Evolutionary conservation across 2,797 vertebrate species (phyloP).

Genomic region (Loris lydekkerianus): DNA sequence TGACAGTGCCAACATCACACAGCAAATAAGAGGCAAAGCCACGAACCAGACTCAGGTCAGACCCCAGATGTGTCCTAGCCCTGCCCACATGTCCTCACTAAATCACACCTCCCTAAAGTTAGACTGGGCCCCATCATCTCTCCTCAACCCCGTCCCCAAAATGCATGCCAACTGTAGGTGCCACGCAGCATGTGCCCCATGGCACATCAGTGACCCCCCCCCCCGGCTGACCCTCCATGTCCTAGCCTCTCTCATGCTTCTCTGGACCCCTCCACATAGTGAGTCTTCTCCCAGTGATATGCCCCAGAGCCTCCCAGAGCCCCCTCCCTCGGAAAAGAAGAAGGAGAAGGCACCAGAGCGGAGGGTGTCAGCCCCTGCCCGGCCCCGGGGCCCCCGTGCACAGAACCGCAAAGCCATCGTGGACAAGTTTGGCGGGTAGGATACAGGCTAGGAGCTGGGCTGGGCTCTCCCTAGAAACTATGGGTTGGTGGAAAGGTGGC

Average conservation of each 20-base stretch:
- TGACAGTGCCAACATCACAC: constrained; percentile 14
- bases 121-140: not conserved
- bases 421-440: constrained; percentile 90
- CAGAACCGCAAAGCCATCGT: constrained; percentile 88
- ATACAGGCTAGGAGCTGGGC: not conserved
- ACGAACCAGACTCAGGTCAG: constrained; percentile 41
- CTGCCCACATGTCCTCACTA: not conserved
- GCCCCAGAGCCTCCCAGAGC: constrained; percentile 69
- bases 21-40: constrained; percentile 59
- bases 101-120: not conserved
- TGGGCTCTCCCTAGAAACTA: not conserved
- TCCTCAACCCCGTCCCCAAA: not conserved
- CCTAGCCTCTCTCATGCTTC: not conserved
- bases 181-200: too few relatives aligned
- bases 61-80: not conserved
- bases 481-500: not conserved
- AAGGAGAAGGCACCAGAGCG: constrained; percentile 68
- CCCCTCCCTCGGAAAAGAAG: constrained; percentile 69
- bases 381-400: constrained; percentile 61
- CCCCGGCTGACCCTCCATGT: not conserved
- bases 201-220: too few relatives aligned
- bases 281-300: constrained; percentile 68
- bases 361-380: constrained; percentile 51
- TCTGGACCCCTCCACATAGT: constrained; percentile 15
- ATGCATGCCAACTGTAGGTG: fast-evolving